A percentile compares a stretch with the other conserved stretches of the same genome.
Conservation (phyloP, 1,140 invertebrate genomes). For the Ostrea denselamellosa region DNA sequence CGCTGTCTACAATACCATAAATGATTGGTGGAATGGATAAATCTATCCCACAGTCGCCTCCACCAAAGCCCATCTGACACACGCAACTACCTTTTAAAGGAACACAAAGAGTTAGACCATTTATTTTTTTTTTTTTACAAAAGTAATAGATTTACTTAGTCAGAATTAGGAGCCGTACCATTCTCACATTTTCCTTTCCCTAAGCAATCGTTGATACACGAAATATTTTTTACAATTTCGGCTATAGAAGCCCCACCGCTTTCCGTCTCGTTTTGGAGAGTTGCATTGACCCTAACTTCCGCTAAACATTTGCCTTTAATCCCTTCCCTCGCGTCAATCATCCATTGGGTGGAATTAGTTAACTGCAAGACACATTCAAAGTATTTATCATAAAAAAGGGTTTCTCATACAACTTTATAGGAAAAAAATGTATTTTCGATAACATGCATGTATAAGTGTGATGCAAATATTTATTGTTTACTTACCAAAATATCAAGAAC, state of each 20-base stretch:
- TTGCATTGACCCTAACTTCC: not conserved
- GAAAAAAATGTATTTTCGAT: too few species aligned
- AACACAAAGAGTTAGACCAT: not conserved
- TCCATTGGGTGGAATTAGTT: not conserved
- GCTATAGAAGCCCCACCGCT: not conserved
- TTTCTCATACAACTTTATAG: too few species aligned
- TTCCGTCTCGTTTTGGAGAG: not conserved
- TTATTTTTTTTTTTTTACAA: not conserved
- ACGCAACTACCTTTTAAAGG: not conserved
- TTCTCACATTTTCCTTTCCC: not conserved
- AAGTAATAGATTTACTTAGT: not conserved
- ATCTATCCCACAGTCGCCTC: not conserved
- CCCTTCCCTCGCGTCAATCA: not conserved
- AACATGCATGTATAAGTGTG: too few species aligned
- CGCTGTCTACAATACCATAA: not conserved
- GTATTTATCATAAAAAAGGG: too few species aligned
- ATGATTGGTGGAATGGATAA: conserved; percentile 15
- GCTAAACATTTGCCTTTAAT: not conserved
- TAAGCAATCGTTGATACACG: not conserved
- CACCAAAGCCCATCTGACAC: not conserved
- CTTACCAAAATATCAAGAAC: not conserved
- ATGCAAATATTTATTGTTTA: not conserved
- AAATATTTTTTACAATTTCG: not conserved
- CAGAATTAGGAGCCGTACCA: not conserved
- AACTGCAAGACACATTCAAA: not conserved